Conservation (phyloP, 1,140 invertebrate species). For the Caenorhabditis remanei region DNA sequence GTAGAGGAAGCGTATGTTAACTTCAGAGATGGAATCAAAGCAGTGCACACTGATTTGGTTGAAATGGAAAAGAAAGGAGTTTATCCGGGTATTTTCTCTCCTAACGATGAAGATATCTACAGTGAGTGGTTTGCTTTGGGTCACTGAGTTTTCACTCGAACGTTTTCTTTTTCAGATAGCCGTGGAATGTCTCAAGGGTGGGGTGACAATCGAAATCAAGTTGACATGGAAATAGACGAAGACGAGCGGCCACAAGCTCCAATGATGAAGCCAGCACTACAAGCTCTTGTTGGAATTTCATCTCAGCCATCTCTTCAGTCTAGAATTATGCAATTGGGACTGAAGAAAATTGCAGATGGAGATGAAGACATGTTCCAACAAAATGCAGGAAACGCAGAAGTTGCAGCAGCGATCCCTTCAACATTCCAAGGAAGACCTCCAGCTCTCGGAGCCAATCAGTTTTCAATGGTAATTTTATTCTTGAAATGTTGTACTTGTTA, state of each 20-base stretch:
- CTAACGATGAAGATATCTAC: background rate
- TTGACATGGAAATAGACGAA: conserved; percentile 75
- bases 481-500: background rate
- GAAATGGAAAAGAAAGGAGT: conserved; percentile 52
- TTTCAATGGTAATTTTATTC: background rate
- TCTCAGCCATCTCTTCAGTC: conserved; percentile 28
- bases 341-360: conserved; percentile 35
- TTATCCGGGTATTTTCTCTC: conserved; percentile 13
- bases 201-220: conserved; percentile 43
- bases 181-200: background rate
- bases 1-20: conserved; percentile 69
- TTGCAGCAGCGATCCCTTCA: background rate
- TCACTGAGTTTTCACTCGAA: background rate
- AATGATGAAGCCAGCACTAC: conserved; percentile 33
- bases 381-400: background rate
- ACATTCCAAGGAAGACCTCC: background rate
- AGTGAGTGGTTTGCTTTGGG: background rate
- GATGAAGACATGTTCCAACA: conserved; percentile 43
- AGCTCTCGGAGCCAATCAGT: background rate
- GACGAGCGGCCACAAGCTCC: conserved; percentile 66
- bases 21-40: conserved; percentile 41
- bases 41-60: conserved; percentile 4
- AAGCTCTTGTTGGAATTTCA: conserved; percentile 40
- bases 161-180: background rate
- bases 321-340: conserved; percentile 34